Percentiles rank a stretch among this genome's conserved stretches.
phyloP scores from a whole-genome alignment of 1,140 invertebrate genomes.

The Scaptomyza graminum region DNA sequence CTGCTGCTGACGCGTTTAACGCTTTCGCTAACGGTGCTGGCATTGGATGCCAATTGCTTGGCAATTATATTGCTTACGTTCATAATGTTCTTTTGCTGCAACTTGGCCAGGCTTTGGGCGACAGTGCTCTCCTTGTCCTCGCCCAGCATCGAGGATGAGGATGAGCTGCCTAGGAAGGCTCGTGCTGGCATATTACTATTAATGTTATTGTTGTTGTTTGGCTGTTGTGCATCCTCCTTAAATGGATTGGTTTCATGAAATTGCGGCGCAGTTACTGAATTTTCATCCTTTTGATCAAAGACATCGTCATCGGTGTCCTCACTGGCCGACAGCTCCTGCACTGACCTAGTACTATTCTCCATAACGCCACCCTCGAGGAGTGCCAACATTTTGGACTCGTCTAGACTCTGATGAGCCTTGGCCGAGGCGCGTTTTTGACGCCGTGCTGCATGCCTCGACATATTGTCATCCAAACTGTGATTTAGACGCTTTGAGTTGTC shows the following conservation, averaged over 20 bases:
- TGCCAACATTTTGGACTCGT: slow-evolving; percentile 85
- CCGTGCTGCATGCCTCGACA: slow-evolving; percentile 83
- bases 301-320: slow-evolving; percentile 75
- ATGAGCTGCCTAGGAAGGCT: slow-evolving; percentile 53
- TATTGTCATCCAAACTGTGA: slow-evolving; percentile 88
- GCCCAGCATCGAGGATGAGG: slow-evolving; percentile 50
- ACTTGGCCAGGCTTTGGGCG: slow-evolving; percentile 43
- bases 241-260: slow-evolving; percentile 81
- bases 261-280: slow-evolving; percentile 40
- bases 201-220: slow-evolving; percentile 16
- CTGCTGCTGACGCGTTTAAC: slow-evolving; percentile 73
- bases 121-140: slow-evolving; percentile 35
- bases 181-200: slow-evolving; percentile 28
- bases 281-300: slow-evolving; percentile 56
- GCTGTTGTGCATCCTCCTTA: slow-evolving; percentile 64
- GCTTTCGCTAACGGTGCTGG: slow-evolving; percentile 69
- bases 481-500: slow-evolving; percentile 86
- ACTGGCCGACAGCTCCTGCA: slow-evolving; percentile 39
- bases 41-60: slow-evolving; percentile 72
- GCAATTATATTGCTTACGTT: slow-evolving; percentile 81
- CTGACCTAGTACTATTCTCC: slow-evolving; percentile 36
- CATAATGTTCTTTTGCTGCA: slow-evolving; percentile 72
- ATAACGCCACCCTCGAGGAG: slow-evolving; percentile 64
- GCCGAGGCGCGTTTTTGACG: slow-evolving; percentile 54
- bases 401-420: slow-evolving; percentile 86